Base-by-base conservation (phyloP, 2,113 vertebrate species). In the Pelodiscus sinensis region DNA sequence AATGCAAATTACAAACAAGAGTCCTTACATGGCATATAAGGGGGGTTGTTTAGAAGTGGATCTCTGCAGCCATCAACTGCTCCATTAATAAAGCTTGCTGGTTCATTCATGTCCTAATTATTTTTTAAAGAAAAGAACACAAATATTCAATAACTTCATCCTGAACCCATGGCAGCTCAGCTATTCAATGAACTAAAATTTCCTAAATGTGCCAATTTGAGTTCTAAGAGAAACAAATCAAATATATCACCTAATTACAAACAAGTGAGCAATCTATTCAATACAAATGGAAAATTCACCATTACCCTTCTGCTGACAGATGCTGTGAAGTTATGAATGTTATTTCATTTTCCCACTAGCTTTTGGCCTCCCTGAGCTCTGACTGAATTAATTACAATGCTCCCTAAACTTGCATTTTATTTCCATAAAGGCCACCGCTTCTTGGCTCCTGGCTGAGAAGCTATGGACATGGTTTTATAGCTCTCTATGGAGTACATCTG, bases 81-180 rank as follows among this genome's bases (percentile, higher is more conserved):
- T 87, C 99, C 99, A 78, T 98, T 95, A 84, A 99, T 98, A 97
- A 99, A 99, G 94, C 98, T 99, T 56, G 98, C 97, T 44, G 99
- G 99, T 80, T 99, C 99, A 95, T 99, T 99, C 99, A 99, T 99
- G 95, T 99, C 99, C 99, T 99, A 84, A 62, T 6, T 50, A 50
- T 44, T 13, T 68, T 57, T 81, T 56, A 14, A 79, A 52, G 18
- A 50, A 50, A 73, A 54, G 21, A 90, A 92, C 80, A 27, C 35
- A 60, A 68, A 78, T 38, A 50, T 65, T 65, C 22, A 60, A 16
- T 62, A 31, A 35, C 50, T 84, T 27, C 29, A 16, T 18, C 13
- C 31, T 68, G 62, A 68, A n/a, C 31, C 62, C n/a, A 18, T 18
- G 62, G 8, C 15, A n/a, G n/a, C 16, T 68, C 62, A 18, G 31